Percentiles rank a stretch among this genome's conserved stretches.
Conservation (phyloP, 2,113 vertebrate species). For the Bucco capensis region DNA sequence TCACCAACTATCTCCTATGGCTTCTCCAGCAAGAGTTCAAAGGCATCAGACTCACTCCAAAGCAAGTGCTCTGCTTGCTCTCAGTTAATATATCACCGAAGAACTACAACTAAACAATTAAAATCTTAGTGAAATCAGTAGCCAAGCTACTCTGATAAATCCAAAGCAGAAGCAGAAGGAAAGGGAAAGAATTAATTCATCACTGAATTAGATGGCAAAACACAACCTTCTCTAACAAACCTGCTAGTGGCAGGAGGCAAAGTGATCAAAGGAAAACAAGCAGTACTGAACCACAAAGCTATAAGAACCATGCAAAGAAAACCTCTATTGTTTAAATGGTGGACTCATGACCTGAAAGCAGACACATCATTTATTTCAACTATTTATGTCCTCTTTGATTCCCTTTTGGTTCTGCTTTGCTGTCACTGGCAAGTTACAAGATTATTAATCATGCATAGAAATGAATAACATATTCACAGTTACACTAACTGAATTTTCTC, state of each 20-base stretch:
- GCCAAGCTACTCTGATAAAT: not conserved
- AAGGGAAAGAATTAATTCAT: not conserved
- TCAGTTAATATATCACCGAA: not conserved
- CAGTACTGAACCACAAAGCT: not conserved
- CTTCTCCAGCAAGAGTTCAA: not conserved
- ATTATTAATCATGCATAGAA: conserved; percentile 6
- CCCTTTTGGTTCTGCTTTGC: not conserved
- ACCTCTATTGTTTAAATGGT: not conserved
- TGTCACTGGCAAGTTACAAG: conserved; percentile 3
- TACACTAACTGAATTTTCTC: not conserved
- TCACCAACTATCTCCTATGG: not conserved
- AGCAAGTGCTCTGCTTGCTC: not conserved
- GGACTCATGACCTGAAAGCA: not conserved
- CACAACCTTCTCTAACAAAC: not conserved
- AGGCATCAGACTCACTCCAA: not conserved
- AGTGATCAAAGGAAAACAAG: not conserved
- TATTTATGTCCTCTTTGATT: conserved; percentile 33
- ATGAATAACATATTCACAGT: conserved; percentile 34
- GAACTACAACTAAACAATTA: not conserved
- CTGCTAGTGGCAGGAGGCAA: not conserved
- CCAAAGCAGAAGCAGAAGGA: not conserved
- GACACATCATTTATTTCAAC: conserved; percentile 49
- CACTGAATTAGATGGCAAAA: not conserved
- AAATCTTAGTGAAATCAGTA: not conserved
- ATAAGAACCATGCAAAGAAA: not conserved